Conservation (phyloP, 2,113 vertebrate genomes). For the Notarius quadriscutis region DNA sequence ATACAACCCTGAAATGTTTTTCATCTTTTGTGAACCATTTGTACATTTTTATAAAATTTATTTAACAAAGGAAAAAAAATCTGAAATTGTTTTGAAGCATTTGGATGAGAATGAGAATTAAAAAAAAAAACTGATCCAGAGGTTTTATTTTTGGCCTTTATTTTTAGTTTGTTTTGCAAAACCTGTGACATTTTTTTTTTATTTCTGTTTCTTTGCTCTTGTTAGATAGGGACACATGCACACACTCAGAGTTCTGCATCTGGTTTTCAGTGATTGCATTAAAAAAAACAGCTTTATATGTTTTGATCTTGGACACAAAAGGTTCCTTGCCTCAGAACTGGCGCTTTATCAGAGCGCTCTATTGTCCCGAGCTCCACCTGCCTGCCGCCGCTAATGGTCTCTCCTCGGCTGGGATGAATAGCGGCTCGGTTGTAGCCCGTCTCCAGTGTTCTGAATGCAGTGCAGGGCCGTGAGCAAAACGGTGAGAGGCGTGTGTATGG, state of each 20-base stretch:
- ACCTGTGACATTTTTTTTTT: no score
- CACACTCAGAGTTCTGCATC: neutral
- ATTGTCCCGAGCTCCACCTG: constrained; percentile 45
- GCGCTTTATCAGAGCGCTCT: constrained; percentile 36
- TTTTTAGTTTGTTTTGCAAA: neutral
- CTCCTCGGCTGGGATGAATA: constrained; percentile 43
- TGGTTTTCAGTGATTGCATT: neutral
- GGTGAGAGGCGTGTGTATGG: constrained; percentile 33
- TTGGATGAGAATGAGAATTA: neutral
- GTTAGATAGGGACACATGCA: neutral
- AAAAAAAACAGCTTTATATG: constrained; percentile 16
- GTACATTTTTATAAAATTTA: neutral
- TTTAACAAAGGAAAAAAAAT: neutral
- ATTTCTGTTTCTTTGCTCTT: neutral
- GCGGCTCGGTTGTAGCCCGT: constrained; percentile 27
- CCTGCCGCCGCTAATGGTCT: constrained; percentile 33
- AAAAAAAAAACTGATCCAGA: neutral
- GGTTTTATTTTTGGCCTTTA: neutral
- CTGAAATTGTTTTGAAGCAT: neutral
- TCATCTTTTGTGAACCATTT: neutral
- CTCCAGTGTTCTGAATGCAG: constrained; percentile 40
- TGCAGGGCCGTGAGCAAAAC: neutral
- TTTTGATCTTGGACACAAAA: constrained; percentile 26
- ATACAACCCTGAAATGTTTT: neutral
- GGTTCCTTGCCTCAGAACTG: neutral